Evolutionary conservation across 2,797 vertebrate species (phyloP).

Genomic region (Myotis findleyi): DNA sequence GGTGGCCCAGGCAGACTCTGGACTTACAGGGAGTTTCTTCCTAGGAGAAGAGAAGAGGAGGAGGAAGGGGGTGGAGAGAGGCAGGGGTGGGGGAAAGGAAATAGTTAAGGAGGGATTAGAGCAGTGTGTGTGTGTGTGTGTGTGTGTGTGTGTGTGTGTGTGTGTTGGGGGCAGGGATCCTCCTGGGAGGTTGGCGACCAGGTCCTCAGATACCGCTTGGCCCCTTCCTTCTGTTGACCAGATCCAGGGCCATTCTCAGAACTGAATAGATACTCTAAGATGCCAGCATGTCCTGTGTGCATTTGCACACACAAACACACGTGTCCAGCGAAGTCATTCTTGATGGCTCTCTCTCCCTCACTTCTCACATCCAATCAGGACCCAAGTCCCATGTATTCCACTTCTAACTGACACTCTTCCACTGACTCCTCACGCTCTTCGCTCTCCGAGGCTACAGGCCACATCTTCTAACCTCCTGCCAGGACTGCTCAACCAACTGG

Average conservation of each 20-base stretch:
- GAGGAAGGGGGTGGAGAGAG: background rate
- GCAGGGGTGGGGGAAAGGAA: background rate
- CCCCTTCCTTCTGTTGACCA: background rate
- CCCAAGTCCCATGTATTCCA: background rate
- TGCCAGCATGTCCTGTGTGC: background rate
- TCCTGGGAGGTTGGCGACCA: background rate
- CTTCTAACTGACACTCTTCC: too few relatives aligned
- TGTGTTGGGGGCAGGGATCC: too few relatives aligned
- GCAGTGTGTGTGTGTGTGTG: background rate
- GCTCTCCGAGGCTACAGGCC: background rate
- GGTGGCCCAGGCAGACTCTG: background rate
- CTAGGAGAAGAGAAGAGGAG: background rate
- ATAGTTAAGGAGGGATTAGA: background rate
- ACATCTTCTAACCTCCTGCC: background rate
- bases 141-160: background rate
- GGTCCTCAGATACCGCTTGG: background rate
- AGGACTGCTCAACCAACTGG: background rate
- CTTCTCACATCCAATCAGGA: background rate
- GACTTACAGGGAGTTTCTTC: background rate
- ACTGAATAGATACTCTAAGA: background rate
- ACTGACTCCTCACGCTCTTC: background rate
- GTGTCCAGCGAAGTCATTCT: background rate
- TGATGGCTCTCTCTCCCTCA: background rate
- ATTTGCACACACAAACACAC: background rate
- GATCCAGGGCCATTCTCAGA: background rate